Conservation (phyloP, 2,113 vertebrate species). For the Scatophagus argus region DNA sequence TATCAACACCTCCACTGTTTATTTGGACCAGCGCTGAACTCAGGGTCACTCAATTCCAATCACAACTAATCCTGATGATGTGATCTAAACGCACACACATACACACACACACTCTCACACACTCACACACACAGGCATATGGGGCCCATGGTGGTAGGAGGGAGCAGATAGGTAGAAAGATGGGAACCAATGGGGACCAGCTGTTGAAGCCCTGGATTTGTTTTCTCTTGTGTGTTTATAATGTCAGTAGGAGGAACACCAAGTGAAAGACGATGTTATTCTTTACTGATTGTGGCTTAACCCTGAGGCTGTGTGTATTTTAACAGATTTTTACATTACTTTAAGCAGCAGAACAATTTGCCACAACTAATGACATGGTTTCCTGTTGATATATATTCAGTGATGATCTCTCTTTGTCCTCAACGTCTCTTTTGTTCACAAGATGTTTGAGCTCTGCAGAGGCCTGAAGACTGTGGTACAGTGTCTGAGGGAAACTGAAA, state of each 20-base stretch:
- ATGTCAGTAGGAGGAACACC: conserved; percentile 21
- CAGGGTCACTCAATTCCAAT: conserved; percentile 62
- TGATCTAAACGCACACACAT: conserved; percentile 27
- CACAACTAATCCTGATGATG: conserved; percentile 62
- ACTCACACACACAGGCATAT: conserved; percentile 29
- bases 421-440: conserved; percentile 35
- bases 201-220: conserved; percentile 51
- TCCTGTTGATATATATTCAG: conserved; percentile 24
- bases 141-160: background rate
- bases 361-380: background rate
- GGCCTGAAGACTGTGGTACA: conserved; percentile 51
- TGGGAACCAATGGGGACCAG: conserved; percentile 63
- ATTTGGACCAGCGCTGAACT: conserved; percentile 66
- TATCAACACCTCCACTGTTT: conserved; percentile 80
- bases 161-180: conserved; percentile 15
- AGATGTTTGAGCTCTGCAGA: conserved; percentile 48
- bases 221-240: conserved; percentile 50
- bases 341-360: conserved; percentile 17
- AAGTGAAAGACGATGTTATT: conserved; percentile 32
- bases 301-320: conserved; percentile 29
- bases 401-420: conserved; percentile 24
- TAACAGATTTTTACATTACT: background rate
- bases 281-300: conserved; percentile 47
- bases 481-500: conserved; percentile 60
- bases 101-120: conserved; percentile 19